Evolutionary conservation across 1,140 invertebrate species (phyloP).

Genomic region (Zaprionus vittiger): DNA sequence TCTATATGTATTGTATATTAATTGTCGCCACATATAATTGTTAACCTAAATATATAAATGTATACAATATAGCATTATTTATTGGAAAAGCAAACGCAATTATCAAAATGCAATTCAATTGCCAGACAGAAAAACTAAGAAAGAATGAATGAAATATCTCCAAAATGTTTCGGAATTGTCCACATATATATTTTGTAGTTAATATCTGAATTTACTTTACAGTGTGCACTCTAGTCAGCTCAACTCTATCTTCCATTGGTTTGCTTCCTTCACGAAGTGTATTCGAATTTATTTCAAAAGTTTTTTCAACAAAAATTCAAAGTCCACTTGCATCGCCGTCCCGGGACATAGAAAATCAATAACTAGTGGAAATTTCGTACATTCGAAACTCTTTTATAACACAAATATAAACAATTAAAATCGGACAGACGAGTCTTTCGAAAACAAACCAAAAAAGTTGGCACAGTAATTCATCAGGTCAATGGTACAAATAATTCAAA

Average conservation of each 20-base stretch:
- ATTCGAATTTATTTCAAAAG: constrained; percentile 17
- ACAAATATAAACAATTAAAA: constrained; percentile 21
- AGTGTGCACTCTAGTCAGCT: constrained; percentile 21
- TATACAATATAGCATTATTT: constrained; percentile 19
- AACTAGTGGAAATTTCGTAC: background rate
- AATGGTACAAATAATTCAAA: constrained; percentile 72
- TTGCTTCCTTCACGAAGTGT: constrained; percentile 25
- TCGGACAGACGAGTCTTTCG: constrained; percentile 24
- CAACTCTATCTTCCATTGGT: constrained; percentile 16
- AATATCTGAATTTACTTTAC: constrained; percentile 18
- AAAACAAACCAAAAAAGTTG: constrained; percentile 22
- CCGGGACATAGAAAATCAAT: constrained; percentile 18
- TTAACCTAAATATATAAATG: constrained; percentile 34
- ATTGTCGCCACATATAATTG: constrained; percentile 39
- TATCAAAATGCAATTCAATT: constrained; percentile 43
- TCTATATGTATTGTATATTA: constrained; percentile 33
- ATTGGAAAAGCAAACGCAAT: constrained; percentile 34
- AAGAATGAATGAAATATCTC: constrained; percentile 5
- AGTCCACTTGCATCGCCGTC: constrained; percentile 52
- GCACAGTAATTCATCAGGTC: constrained; percentile 54
- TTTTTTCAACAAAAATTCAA: constrained; percentile 7
- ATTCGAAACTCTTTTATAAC: constrained; percentile 42
- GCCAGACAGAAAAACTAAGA: constrained; percentile 6
- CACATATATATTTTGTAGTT: background rate
- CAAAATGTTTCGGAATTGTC: constrained; percentile 12